Conservation (phyloP, 2,888 invertebrate genomes). For the Gymnocheta viridis region DNA sequence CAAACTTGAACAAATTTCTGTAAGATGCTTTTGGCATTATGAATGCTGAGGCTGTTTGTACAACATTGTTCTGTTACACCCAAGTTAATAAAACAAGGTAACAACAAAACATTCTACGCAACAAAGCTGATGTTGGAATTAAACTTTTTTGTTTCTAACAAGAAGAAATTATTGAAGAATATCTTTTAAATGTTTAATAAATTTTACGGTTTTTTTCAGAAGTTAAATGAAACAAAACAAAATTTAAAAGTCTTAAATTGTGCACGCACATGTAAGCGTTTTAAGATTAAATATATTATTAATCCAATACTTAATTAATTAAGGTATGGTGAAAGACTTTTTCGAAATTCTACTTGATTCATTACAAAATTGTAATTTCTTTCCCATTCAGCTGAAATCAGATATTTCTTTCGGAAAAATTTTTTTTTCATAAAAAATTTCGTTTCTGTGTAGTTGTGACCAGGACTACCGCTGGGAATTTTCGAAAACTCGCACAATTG, state of each 20-base stretch:
- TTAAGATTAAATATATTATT: too few species aligned
- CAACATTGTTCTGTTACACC: conserved; percentile 62
- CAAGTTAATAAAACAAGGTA: conserved; percentile 36
- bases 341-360: too few species aligned
- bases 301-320: too few species aligned
- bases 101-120: background rate
- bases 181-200: background rate
- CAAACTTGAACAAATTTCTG: conserved; percentile 24
- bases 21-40: conserved; percentile 54
- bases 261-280: too few species aligned
- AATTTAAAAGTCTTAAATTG: conserved; percentile 5
- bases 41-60: conserved; percentile 53
- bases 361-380: too few species aligned
- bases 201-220: background rate
- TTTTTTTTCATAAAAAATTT: too few species aligned
- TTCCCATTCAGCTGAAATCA: background rate
- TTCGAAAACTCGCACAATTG: too few species aligned
- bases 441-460: too few species aligned
- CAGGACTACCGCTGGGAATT: too few species aligned
- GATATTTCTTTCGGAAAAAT: too few species aligned
- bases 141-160: background rate
- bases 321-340: too few species aligned
- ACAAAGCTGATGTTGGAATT: background rate
- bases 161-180: background rate
- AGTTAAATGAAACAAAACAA: background rate